phyloP scores from a whole-genome alignment of 2,888 invertebrate species.

The Caprella mutica region DNA sequence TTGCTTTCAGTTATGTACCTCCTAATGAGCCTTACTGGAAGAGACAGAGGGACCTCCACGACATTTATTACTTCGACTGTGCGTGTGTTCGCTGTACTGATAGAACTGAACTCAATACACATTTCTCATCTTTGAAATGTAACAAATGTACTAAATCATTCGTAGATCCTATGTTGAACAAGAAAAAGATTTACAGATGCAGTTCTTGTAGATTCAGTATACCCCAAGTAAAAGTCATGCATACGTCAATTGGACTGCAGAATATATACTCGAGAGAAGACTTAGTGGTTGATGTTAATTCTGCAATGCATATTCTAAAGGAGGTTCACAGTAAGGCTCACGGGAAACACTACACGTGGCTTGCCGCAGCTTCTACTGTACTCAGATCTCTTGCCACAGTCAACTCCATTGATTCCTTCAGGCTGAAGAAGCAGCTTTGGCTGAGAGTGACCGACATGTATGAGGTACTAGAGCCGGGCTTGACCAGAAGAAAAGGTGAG shows the following conservation, averaged over 20 bases:
- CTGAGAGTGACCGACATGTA: conserved; percentile 13
- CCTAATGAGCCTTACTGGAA: conserved; percentile 23
- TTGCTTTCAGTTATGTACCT: conserved; percentile 23
- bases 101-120: conserved; percentile 24
- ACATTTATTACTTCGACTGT: conserved; percentile 28
- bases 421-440: conserved; percentile 23
- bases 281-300: neutral
- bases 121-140: conserved; percentile 24
- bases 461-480: conserved; percentile 22
- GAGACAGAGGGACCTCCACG: conserved; percentile 23
- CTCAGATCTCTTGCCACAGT: conserved; percentile 4
- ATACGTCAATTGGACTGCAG: conserved; percentile 4
- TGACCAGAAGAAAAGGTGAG: conserved; percentile 28
- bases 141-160: conserved; percentile 15
- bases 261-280: conserved; percentile 1
- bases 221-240: conserved; percentile 2
- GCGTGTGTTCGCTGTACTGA: conserved; percentile 23
- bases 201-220: conserved; percentile 1
- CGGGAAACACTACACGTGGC: conserved; percentile 20
- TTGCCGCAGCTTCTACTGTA: conserved; percentile 13
- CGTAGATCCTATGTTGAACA: conserved; percentile 15
- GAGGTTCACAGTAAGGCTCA: conserved; percentile 9
- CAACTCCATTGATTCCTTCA: conserved; percentile 3
- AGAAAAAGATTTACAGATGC: conserved; percentile 7
- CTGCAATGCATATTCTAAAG: conserved; percentile 3